Conservation (phyloP, 2,888 invertebrate genomes). For the Dioctria rufipes region DNA sequence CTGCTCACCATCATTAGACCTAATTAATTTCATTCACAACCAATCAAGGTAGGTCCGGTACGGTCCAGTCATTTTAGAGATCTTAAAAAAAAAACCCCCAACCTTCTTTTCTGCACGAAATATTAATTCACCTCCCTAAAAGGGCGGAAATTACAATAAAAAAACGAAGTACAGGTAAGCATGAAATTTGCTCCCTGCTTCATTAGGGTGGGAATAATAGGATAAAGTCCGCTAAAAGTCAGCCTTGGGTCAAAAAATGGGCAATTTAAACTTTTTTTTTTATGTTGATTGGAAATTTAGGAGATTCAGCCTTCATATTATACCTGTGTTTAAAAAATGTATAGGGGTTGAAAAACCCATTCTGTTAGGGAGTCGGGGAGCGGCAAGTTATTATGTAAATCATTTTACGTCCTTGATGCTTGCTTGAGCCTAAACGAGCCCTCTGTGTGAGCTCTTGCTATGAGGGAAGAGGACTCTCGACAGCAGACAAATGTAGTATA, state of each 20-base stretch:
- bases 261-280: not conserved
- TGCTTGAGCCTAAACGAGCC: not conserved
- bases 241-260: not conserved
- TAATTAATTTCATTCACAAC: not conserved
- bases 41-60: not conserved
- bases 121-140: not conserved
- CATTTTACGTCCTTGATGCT: not conserved
- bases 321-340: not conserved
- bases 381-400: not conserved
- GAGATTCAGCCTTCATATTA: not conserved
- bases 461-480: not conserved
- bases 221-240: not conserved
- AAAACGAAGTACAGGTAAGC: not conserved
- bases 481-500: not conserved
- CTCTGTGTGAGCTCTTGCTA: not conserved
- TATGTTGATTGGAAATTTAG: not conserved
- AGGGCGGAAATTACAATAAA: no score
- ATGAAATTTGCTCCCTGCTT: not conserved
- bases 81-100: not conserved
- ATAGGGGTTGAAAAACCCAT: not conserved
- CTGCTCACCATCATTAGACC: not conserved
- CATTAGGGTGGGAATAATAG: not conserved
- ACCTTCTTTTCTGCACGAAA: not conserved
- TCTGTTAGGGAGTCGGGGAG: not conserved
- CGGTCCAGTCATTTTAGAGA: not conserved